A percentile compares a stretch with the other conserved stretches of the same genome.
phyloP scores from a whole-genome alignment of 2,113 vertebrate genomes.

The Campylomormyrus numenius region DNA sequence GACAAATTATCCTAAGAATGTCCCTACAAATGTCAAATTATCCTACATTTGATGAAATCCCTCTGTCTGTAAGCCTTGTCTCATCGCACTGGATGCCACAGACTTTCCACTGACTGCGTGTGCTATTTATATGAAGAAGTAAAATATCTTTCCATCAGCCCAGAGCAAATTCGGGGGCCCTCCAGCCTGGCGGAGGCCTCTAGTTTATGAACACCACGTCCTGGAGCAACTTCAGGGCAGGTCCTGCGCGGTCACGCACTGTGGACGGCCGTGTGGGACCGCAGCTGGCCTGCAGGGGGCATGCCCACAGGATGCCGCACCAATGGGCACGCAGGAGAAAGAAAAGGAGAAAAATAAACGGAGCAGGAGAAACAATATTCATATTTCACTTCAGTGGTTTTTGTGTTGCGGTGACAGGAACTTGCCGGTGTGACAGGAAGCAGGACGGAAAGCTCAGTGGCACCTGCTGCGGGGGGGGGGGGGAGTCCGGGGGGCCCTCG shows the following conservation, averaged over 20 bases:
- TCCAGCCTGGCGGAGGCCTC: neutral
- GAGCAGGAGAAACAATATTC: slow-evolving; percentile 11
- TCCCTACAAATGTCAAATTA: neutral
- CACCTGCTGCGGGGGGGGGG: slow-evolving; percentile 13
- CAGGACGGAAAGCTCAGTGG: neutral
- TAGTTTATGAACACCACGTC: neutral
- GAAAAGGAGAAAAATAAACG: slow-evolving; percentile 25
- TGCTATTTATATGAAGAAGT: neutral
- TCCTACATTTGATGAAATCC: neutral
- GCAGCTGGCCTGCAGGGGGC: slow-evolving; percentile 32
- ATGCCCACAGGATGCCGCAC: slow-evolving; percentile 3
- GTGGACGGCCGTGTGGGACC: slow-evolving; percentile 33
- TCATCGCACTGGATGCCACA: neutral
- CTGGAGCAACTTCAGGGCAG: neutral
- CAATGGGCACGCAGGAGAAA: neutral
- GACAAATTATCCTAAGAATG: neutral
- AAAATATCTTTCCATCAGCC: neutral
- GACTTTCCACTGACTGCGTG: neutral
- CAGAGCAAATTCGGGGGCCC: neutral
- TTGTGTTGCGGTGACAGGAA: neutral
- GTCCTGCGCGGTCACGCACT: neutral
- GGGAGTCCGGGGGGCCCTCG: neutral
- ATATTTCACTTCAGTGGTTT: neutral
- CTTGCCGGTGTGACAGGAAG: neutral
- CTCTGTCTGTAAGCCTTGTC: neutral